Evolutionary conservation across 2,797 vertebrate genomes (phyloP).

Genomic region (Silurus lanzhouensis): DNA sequence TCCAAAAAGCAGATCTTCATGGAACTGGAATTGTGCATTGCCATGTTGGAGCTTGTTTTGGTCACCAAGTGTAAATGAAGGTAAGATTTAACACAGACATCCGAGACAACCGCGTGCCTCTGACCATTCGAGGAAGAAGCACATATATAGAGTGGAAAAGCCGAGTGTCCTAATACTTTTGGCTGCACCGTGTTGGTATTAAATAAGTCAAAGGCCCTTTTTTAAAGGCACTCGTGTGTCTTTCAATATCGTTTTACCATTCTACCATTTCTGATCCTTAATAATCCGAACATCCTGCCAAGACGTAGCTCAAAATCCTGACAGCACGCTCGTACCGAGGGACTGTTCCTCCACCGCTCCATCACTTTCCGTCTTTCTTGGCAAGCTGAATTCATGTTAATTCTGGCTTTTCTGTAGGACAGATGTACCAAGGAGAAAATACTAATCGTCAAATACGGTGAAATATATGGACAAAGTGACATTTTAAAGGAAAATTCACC

Average conservation of each 20-base stretch:
- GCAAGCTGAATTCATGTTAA: slow-evolving; percentile 66
- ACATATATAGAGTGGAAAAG: too few species aligned
- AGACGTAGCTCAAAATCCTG: slow-evolving; percentile 79
- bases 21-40: too few species aligned
- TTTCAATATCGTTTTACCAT: background rate
- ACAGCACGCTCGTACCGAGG: slow-evolving; percentile 72
- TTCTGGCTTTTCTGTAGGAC: background rate
- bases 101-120: too few species aligned
- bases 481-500: background rate
- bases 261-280: background rate
- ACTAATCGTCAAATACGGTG: background rate
- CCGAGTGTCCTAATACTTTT: too few species aligned
- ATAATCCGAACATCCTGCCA: slow-evolving; percentile 63
- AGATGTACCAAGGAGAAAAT: background rate
- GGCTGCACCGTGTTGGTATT: too few species aligned
- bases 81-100: too few species aligned
- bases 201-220: too few species aligned
- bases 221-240: background rate
- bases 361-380: slow-evolving; percentile 74
- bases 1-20: too few species aligned
- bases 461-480: background rate
- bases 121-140: too few species aligned
- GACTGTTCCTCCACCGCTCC: slow-evolving; percentile 71
- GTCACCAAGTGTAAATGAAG: too few species aligned
- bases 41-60: too few species aligned